Conservation (phyloP, 2,888 invertebrate species). For the Tanaodytes sp. region DNA sequence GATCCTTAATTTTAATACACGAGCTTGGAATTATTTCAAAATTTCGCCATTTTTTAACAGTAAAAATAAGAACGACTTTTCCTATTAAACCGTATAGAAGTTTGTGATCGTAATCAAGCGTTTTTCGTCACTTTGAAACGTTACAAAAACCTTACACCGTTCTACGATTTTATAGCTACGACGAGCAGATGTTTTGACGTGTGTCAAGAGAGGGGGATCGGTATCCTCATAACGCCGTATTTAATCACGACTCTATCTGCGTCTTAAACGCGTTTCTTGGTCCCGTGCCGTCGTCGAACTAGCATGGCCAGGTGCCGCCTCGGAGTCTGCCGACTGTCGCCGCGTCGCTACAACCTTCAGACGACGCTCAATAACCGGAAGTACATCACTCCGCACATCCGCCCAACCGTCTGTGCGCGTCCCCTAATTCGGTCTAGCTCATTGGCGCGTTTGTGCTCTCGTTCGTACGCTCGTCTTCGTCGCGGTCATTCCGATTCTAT, state of each 20-base stretch:
- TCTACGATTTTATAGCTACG: constrained; percentile 3
- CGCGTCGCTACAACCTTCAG: constrained; percentile 62
- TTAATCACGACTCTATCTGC: constrained; percentile 52
- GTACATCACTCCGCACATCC: constrained; percentile 71
- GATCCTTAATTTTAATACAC: too few species aligned
- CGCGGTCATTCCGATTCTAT: constrained; percentile 52
- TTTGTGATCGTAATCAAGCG: neutral
- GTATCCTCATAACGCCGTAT: constrained; percentile 44
- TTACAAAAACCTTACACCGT: constrained; percentile 5
- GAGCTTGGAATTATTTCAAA: too few species aligned
- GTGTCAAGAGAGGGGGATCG: constrained; percentile 9
- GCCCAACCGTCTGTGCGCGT: constrained; percentile 68
- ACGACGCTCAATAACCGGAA: constrained; percentile 71
- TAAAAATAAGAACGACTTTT: neutral
- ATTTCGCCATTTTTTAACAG: neutral
- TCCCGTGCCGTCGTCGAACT: constrained; percentile 37
- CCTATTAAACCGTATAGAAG: too few species aligned
- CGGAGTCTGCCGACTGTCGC: constrained; percentile 54
- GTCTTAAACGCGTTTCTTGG: constrained; percentile 47
- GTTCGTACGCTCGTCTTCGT: constrained; percentile 44
- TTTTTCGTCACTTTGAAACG: neutral
- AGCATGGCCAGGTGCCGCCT: constrained; percentile 53
- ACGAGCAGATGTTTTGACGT: constrained; percentile 41
- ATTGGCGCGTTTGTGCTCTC: constrained; percentile 50
- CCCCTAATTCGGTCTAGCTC: constrained; percentile 67